A percentile compares a stretch with the other conserved stretches of the same genome.
These are phyloP conservation scores for Drosophila ercepeae DNA, from an alignment of 1,140 invertebrate species.

Conservation along the genomic window DNA sequence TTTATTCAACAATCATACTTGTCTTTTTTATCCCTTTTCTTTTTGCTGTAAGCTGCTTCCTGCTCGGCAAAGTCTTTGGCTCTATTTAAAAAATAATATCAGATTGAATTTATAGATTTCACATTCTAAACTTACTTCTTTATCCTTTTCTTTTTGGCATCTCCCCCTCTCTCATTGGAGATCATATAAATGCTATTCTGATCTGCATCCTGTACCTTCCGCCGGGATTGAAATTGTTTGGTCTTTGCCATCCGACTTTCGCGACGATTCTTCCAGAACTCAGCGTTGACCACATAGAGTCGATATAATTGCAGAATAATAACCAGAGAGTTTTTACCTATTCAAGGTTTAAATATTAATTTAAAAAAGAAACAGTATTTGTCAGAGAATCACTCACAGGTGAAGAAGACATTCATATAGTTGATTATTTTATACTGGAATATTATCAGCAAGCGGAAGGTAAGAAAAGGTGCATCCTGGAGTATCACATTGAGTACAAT, in stretches of 20 bases:
- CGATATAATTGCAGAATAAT: slow-evolving; percentile 94
- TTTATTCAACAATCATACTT: slow-evolving; percentile 48
- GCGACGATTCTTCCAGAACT: slow-evolving; percentile 85
- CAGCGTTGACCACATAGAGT: slow-evolving; percentile 91
- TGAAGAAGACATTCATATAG: slow-evolving; percentile 97
- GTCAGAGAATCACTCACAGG: slow-evolving; percentile 87
- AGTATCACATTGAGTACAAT: slow-evolving; percentile 91
- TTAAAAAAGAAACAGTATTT: neutral
- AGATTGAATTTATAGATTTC: neutral
- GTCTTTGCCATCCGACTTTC: slow-evolving; percentile 82
- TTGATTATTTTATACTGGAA: slow-evolving; percentile 93
- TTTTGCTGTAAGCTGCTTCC: slow-evolving; percentile 76
- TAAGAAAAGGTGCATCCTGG: slow-evolving; percentile 94
- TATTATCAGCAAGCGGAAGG: slow-evolving; percentile 92
- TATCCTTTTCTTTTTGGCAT: slow-evolving; percentile 76
- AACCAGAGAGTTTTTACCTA: slow-evolving; percentile 93
- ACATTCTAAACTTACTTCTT: slow-evolving; percentile 55
- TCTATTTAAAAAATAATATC: slow-evolving; percentile 14
- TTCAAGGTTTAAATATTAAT: slow-evolving; percentile 82
- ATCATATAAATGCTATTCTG: slow-evolving; percentile 86
- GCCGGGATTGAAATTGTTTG: slow-evolving; percentile 82
- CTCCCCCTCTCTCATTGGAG: slow-evolving; percentile 83
- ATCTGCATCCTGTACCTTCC: slow-evolving; percentile 79
- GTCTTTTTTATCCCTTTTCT: slow-evolving; percentile 70
- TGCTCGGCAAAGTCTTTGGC: slow-evolving; percentile 68